These are phyloP conservation scores for Bothrops jararaca DNA, from an alignment of 2,113 vertebrate genomes.

Conservation along the genomic window DNA sequence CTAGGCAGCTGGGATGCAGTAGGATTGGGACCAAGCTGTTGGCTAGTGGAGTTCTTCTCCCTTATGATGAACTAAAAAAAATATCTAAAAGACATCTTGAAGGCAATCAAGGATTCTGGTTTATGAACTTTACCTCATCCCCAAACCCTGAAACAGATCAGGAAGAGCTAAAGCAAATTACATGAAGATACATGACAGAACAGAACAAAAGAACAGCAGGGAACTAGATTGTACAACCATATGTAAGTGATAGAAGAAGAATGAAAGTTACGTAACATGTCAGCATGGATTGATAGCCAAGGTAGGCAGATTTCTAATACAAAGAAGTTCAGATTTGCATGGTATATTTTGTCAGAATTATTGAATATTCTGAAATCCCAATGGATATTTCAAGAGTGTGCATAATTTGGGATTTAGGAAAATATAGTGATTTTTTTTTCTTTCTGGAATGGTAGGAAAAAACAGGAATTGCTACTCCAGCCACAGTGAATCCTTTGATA, in stretches of 20 bases:
- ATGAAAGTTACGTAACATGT: neutral
- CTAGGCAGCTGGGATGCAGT: neutral
- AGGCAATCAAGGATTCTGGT: neutral
- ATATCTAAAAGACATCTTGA: neutral
- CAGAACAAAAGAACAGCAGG: neutral
- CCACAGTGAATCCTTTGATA: neutral
- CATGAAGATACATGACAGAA: neutral
- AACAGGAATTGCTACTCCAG: neutral
- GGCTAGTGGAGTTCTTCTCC: neutral
- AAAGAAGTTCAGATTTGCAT: neutral
- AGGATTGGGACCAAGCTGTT: neutral
- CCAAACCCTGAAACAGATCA: neutral
- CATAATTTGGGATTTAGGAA: neutral
- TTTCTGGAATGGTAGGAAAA: neutral
- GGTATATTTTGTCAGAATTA: neutral
- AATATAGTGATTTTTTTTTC: neutral
- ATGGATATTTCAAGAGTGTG: neutral
- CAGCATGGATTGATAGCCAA: neutral
- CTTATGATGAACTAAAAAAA: neutral
- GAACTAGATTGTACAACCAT: neutral
- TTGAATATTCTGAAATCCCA: neutral
- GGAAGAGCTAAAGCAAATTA: neutral
- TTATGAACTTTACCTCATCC: neutral
- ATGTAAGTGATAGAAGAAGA: neutral
- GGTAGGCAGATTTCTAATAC: neutral